A percentile compares a stretch with the other conserved stretches of the same genome.
phyloP scores from a whole-genome alignment of 2,888 invertebrate species.

The Parapristionchus giblindavisi region DNA sequence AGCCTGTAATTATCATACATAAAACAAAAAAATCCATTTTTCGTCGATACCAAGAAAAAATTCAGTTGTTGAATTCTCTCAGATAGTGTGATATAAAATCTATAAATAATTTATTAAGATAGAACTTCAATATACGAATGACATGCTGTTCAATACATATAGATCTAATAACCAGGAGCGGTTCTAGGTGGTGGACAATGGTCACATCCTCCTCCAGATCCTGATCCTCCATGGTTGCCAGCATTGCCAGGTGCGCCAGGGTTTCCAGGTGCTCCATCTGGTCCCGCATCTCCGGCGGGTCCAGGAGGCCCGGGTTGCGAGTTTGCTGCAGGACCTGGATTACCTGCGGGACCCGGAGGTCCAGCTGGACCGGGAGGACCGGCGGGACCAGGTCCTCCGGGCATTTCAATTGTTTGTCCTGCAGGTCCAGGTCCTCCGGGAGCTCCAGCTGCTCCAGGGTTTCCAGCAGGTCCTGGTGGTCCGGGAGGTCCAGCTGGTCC shows the following conservation, averaged over 20 bases:
- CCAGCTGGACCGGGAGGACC: slow-evolving; percentile 56
- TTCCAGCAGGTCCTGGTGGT: slow-evolving; percentile 57
- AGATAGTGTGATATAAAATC: no score
- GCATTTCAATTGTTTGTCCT: slow-evolving; percentile 50
- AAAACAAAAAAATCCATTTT: no score
- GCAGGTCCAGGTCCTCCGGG: slow-evolving; percentile 57
- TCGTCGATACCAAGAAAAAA: no score
- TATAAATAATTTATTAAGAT: neutral
- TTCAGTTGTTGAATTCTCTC: no score
- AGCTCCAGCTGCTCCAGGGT: slow-evolving; percentile 53
- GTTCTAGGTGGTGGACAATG: slow-evolving; percentile 63
- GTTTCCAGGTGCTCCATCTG: slow-evolving; percentile 56
- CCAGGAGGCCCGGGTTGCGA: slow-evolving; percentile 56
- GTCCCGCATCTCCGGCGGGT: slow-evolving; percentile 58
- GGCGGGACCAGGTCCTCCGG: slow-evolving; percentile 50
- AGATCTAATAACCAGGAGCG: slow-evolving; percentile 60
- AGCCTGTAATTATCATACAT: no score
- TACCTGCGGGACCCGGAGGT: slow-evolving; percentile 58
- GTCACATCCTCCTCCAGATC: slow-evolving; percentile 55
- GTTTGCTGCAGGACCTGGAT: slow-evolving; percentile 25
- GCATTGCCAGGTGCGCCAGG: slow-evolving; percentile 53
- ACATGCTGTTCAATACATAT: no score
- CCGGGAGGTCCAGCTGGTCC: slow-evolving; percentile 58
- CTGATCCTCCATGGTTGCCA: slow-evolving; percentile 52
- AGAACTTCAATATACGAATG: neutral